Conservation (phyloP, 2,797 vertebrate species). For the Mastacembelus armatus region DNA sequence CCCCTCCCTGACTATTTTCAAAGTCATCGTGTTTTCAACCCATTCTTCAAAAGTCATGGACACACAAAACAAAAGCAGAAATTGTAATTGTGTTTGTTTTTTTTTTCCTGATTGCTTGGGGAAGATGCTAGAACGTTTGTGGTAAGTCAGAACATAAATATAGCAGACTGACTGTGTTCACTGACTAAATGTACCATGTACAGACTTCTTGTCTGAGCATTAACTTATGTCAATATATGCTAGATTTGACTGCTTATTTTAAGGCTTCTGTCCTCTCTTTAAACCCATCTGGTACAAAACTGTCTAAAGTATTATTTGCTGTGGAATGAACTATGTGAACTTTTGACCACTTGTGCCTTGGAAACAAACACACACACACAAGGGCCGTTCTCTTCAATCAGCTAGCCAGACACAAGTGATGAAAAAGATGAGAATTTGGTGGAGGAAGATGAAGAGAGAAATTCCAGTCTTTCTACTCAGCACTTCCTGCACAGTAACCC, state of each 20-base stretch:
- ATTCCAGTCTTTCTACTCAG: conserved; percentile 62
- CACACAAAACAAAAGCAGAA: no score
- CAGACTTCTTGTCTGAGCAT: conserved; percentile 18
- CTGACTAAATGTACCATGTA: conserved; percentile 19
- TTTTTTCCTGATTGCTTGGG: neutral
- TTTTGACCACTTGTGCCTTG: neutral
- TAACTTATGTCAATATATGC: neutral
- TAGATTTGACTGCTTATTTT: conserved; percentile 27
- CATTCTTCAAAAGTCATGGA: no score
- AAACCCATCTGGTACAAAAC: conserved; percentile 12
- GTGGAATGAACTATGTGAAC: neutral
- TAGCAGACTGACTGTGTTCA: no score
- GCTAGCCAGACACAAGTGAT: conserved; percentile 50
- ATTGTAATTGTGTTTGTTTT: no score
- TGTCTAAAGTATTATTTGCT: conserved; percentile 9
- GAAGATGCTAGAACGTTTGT: neutral
- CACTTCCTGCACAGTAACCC: conserved; percentile 67
- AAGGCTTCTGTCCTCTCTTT: no score
- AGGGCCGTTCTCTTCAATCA: conserved; percentile 29
- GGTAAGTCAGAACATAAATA: neutral
- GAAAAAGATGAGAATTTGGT: no score
- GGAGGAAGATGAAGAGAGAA: conserved; percentile 52
- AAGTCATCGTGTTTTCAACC: no score
- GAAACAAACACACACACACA: neutral
- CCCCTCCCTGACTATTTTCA: no score